Conservation (phyloP, 1,140 invertebrate species). For the Chionoecetes opilio region DNA sequence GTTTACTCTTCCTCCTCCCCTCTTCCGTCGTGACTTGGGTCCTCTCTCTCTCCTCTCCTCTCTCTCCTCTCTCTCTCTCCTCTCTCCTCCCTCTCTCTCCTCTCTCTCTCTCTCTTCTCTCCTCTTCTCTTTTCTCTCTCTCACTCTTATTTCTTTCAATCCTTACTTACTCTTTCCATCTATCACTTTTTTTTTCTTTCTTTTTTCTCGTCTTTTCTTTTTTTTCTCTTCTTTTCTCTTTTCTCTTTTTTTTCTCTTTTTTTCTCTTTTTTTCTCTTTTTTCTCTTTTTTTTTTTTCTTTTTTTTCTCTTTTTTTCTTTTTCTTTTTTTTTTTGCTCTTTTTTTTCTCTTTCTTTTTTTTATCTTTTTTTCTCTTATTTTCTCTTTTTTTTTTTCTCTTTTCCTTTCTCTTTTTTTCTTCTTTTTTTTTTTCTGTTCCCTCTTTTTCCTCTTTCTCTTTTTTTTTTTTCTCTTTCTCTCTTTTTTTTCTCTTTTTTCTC, state of each 20-base stretch:
- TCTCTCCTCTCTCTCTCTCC: conserved; percentile 25
- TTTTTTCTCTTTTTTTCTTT: neutral
- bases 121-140: neutral
- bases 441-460: neutral
- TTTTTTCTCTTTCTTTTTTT: neutral
- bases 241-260: neutral
- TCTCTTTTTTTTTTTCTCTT: neutral
- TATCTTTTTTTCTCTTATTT: neutral
- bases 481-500: too few species aligned
- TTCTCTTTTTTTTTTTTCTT: neutral
- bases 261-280: neutral
- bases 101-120: neutral
- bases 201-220: neutral
- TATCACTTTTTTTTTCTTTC: neutral
- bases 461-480: neutral
- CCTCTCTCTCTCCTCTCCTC: too few species aligned
- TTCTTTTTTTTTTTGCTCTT: neutral
- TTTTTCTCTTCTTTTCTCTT: neutral
- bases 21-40: too few species aligned
- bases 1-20: too few species aligned
- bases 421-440: neutral
- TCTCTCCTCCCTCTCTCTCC: neutral
- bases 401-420: neutral
- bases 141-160: neutral
- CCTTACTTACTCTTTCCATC: neutral